These are phyloP conservation scores for Drosophila fuyamai DNA, from an alignment of 1,140 invertebrate species.

Conservation along the genomic window DNA sequence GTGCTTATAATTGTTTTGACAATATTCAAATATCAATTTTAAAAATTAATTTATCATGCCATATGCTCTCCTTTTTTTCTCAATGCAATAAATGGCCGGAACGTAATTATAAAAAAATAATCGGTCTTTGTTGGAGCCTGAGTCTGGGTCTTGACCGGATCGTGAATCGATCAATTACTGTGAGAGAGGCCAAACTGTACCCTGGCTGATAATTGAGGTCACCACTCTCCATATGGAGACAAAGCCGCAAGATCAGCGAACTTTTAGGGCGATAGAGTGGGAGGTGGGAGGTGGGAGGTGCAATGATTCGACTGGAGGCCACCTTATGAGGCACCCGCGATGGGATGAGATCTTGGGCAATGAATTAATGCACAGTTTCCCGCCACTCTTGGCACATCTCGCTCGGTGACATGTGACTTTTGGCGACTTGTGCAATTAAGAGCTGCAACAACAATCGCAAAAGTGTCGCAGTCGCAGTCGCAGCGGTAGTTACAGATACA, in stretches of 20 bases:
- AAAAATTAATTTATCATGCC: not conserved
- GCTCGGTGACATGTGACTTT: conserved; percentile 47
- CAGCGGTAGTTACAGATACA: conserved; percentile 23
- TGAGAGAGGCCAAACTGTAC: conserved; percentile 37
- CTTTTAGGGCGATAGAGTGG: conserved; percentile 15
- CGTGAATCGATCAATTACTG: conserved; percentile 43
- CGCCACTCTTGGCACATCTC: conserved; percentile 26
- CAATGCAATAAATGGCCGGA: conserved; percentile 9
- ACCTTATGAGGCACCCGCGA: conserved; percentile 23
- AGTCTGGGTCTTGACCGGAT: conserved; percentile 26
- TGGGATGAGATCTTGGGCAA: conserved; percentile 34
- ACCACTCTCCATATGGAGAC: conserved; percentile 7
- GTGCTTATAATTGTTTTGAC: too few relatives aligned
- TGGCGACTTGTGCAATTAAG: conserved; percentile 53
- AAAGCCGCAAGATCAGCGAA: conserved; percentile 40
- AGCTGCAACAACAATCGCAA: conserved; percentile 32
- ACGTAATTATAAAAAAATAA: conserved; percentile 13
- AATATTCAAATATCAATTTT: too few relatives aligned
- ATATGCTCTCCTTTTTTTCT: not conserved
- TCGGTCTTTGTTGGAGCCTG: conserved; percentile 5
- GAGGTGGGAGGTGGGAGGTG: not conserved
- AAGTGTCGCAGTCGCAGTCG: conserved; percentile 28
- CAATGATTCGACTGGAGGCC: conserved; percentile 33
- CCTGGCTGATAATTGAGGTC: conserved; percentile 32
- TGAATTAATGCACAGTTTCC: conserved; percentile 22